Evolutionary conservation across 2,113 vertebrate genomes (phyloP).

Genomic region (Corythornis cristatus): DNA sequence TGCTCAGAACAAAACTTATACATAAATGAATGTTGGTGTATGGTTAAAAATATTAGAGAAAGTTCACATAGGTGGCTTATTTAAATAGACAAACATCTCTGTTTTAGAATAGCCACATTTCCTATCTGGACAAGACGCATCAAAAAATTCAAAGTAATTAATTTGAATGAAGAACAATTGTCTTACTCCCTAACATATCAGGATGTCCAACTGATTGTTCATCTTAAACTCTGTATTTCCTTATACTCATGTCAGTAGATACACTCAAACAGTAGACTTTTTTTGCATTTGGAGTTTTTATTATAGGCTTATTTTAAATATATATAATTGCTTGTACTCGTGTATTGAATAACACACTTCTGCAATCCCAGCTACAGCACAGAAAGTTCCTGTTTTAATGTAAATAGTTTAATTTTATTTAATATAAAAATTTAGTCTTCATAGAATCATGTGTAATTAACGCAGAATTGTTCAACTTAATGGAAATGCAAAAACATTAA

Average conservation of each 20-base stretch:
- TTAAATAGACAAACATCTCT: not conserved
- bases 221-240: not conserved
- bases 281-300: not conserved
- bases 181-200: not conserved
- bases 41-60: not conserved
- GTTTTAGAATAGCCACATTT: not conserved
- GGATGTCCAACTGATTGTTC: not conserved
- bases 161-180: not conserved
- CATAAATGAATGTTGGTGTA: not conserved
- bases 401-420: constrained; percentile 4
- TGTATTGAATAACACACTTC: not conserved
- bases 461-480: not conserved
- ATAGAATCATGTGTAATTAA: not conserved
- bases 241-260: not conserved
- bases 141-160: not conserved
- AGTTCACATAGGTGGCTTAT: not conserved
- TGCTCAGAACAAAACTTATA: not conserved
- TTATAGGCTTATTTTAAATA: not conserved
- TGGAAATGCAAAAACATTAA: not conserved
- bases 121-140: not conserved
- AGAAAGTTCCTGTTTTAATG: not conserved
- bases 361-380: not conserved
- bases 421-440: not conserved
- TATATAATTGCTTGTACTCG: not conserved
- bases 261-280: not conserved